These are phyloP conservation scores for Spea bombifrons DNA, from an alignment of 2,113 vertebrate genomes.

Conservation along the genomic window DNA sequence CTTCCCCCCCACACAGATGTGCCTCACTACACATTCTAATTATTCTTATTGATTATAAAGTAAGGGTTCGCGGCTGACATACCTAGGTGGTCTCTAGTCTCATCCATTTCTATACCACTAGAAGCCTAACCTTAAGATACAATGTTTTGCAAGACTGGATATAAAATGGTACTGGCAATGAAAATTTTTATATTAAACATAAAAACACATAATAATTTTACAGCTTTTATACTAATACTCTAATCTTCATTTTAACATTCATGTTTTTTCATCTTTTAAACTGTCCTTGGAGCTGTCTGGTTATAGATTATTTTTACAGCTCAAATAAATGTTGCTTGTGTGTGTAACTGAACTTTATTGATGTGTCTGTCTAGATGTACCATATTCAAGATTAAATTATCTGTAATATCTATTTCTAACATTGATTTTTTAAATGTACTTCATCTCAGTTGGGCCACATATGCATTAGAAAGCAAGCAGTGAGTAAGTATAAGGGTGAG, in stretches of 20 bases:
- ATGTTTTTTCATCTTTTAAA: neutral
- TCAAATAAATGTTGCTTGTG: neutral
- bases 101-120: too few species aligned
- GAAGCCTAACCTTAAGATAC: neutral
- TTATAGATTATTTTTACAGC: neutral
- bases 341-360: neutral
- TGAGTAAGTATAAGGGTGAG: too few species aligned
- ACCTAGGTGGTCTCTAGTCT: too few species aligned
- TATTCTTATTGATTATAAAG: too few species aligned
- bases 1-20: too few species aligned
- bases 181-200: constrained; percentile 1
- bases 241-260: constrained; percentile 3
- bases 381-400: neutral
- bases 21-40: too few species aligned
- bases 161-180: constrained; percentile 13
- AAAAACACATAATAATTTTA: constrained; percentile 3
- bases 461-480: too few species aligned
- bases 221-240: neutral
- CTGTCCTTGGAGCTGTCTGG: neutral
- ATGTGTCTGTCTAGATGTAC: neutral
- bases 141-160: neutral
- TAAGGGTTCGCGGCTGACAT: too few species aligned
- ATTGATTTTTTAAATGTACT: neutral
- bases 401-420: neutral
- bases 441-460: neutral